A percentile compares a stretch with the other conserved stretches of the same genome.
These are phyloP conservation scores for Tapirus terrestris DNA, from an alignment of 2,113 vertebrate genomes.

Conservation along the genomic window DNA sequence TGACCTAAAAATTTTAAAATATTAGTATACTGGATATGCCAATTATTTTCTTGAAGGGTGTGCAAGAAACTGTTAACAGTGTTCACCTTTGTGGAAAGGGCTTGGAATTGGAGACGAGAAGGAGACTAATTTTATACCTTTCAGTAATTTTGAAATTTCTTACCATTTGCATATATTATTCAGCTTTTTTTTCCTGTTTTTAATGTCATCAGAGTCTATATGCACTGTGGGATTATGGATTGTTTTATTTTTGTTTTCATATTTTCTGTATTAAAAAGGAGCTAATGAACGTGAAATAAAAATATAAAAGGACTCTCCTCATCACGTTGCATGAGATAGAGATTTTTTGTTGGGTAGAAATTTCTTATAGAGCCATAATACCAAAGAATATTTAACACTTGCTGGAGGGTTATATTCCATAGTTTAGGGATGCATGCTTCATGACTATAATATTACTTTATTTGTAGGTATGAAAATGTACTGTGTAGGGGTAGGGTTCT, in stretches of 20 bases:
- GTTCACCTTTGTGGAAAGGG: background rate
- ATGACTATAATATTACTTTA: background rate
- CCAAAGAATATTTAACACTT: background rate
- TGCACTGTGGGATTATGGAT: background rate
- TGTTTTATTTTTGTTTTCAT: conserved; percentile 26
- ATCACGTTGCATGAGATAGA: background rate
- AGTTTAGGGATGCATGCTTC: background rate
- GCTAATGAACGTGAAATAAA: background rate
- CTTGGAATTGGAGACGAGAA: background rate
- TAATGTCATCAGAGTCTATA: background rate
- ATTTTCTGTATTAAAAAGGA: background rate
- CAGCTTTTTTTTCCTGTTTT: background rate
- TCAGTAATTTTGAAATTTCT: background rate
- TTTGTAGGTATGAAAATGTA: background rate
- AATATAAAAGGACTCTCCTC: background rate
- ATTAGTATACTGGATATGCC: background rate
- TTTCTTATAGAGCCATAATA: background rate
- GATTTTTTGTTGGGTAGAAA: background rate
- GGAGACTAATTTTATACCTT: background rate
- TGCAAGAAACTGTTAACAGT: background rate
- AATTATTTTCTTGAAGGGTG: background rate
- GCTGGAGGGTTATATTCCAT: background rate
- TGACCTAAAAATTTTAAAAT: background rate
- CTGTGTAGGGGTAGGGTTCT: background rate
- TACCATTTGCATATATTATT: background rate